A percentile compares a stretch with the other conserved stretches of the same genome.
These are phyloP conservation scores for Diploscapter pachys DNA, from an alignment of 1,140 invertebrate species.

Conservation along the genomic window DNA sequence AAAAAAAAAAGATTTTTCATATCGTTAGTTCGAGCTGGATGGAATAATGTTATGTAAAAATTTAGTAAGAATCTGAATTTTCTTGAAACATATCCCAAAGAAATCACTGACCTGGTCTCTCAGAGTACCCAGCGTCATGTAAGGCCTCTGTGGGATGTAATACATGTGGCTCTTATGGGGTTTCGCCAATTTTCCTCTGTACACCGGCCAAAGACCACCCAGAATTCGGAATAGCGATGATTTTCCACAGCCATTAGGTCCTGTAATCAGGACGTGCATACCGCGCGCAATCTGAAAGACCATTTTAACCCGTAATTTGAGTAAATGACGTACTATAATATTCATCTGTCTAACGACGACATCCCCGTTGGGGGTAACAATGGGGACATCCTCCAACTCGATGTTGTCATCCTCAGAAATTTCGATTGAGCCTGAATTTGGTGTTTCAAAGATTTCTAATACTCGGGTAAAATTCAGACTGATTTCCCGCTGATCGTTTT, in stretches of 20 bases:
- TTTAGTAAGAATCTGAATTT: too few species aligned
- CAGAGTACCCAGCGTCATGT: conserved; percentile 90
- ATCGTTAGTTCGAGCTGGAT: too few species aligned
- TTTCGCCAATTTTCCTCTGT: conserved; percentile 76
- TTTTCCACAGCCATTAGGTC: conserved; percentile 96
- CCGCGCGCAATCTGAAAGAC: conserved; percentile 72
- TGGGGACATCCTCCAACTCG: conserved; percentile 76
- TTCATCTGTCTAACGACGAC: conserved; percentile 83
- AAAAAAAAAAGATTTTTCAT: too few species aligned
- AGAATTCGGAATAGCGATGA: conserved; percentile 90
- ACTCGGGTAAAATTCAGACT: too few species aligned
- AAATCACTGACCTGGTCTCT: conserved; percentile 67
- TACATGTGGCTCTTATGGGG: conserved; percentile 80
- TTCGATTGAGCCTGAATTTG: too few species aligned
- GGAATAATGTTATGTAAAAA: too few species aligned
- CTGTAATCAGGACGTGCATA: conserved; percentile 89
- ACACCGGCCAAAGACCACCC: conserved; percentile 90
- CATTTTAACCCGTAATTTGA: too few species aligned
- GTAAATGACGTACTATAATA: conserved; percentile 61
- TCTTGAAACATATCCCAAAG: too few species aligned
- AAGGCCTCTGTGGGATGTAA: conserved; percentile 93
- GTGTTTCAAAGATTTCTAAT: too few species aligned
- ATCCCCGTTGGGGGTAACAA: conserved; percentile 95
- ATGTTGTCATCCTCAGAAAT: conserved; percentile 71
- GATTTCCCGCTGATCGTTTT: too few species aligned